Evolutionary conservation across 2,888 invertebrate genomes (phyloP).

Genomic region (Arge pagana): DNA sequence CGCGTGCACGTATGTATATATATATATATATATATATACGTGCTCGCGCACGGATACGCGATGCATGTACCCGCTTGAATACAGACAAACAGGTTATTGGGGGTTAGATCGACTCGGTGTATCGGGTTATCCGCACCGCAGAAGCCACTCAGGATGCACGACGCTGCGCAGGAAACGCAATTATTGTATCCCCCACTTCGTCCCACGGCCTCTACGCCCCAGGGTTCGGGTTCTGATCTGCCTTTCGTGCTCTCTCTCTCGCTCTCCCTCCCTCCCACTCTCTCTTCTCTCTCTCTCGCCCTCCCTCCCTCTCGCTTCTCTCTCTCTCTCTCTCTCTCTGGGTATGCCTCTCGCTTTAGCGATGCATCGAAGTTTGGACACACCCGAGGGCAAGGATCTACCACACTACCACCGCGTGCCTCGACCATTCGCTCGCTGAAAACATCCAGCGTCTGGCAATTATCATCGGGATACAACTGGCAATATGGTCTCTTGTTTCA

Average conservation of each 20-base stretch:
- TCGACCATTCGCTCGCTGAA: too few species aligned
- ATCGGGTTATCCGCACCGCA: conserved; percentile 14
- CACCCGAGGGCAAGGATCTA: too few species aligned
- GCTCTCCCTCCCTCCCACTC: conserved; percentile 25
- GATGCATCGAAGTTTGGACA: too few species aligned
- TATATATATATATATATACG: too few species aligned
- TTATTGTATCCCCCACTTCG: conserved; percentile 35
- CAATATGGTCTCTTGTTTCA: too few species aligned
- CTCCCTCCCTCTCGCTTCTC: conserved; percentile 6
- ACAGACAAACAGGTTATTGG: conserved; percentile 21
- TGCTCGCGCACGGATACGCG: too few species aligned
- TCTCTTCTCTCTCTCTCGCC: conserved; percentile 22
- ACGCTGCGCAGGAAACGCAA: conserved; percentile 36
- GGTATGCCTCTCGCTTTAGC: neutral
- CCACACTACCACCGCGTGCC: too few species aligned
- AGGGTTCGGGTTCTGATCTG: neutral
- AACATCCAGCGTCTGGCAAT: too few species aligned
- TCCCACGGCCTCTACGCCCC: neutral
- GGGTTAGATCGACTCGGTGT: conserved; percentile 27
- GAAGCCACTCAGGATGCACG: conserved; percentile 32
- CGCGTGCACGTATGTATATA: too few species aligned
- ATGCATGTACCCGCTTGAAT: conserved; percentile 1
- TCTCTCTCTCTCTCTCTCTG: conserved; percentile 23
- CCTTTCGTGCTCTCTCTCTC: too few species aligned
- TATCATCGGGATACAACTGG: too few species aligned